Percentiles rank a stretch among this genome's conserved stretches.
Evolutionary conservation across 1,140 invertebrate genomes (phyloP).

Genomic region (Popillia japonica): DNA sequence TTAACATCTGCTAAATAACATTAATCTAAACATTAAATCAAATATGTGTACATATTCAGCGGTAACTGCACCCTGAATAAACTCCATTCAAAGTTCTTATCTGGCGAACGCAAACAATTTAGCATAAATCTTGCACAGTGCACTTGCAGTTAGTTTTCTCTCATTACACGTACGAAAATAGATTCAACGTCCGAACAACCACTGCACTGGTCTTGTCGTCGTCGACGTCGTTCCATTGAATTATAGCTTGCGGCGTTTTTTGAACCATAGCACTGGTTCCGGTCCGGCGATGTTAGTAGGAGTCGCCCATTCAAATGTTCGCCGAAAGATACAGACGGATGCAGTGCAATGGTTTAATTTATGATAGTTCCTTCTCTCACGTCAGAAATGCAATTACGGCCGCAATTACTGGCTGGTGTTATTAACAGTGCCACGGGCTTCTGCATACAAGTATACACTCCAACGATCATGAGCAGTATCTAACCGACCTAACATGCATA

Average conservation of each 20-base stretch:
- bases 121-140: conserved; percentile 20
- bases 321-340: conserved; percentile 28
- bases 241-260: not conserved
- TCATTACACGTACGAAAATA: not conserved
- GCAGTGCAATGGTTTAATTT: conserved; percentile 11
- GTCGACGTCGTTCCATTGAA: conserved; percentile 19
- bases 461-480: not conserved
- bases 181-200: conserved; percentile 4
- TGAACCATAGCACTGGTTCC: conserved; percentile 5
- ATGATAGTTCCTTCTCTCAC: conserved; percentile 17
- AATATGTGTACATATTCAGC: no score
- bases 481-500: not conserved
- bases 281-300: conserved; percentile 30
- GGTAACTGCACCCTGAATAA: not conserved
- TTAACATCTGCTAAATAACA: no score
- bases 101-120: conserved; percentile 8
- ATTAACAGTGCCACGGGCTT: not conserved
- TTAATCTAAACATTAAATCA: no score
- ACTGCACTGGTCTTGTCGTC: not conserved
- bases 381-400: conserved; percentile 30
- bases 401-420: conserved; percentile 15
- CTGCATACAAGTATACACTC: conserved; percentile 12
- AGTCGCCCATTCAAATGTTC: conserved; percentile 20
- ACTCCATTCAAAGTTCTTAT: conserved; percentile 1
- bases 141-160: conserved; percentile 12